These are phyloP conservation scores for Austrofundulus limnaeus DNA, from an alignment of 2,113 vertebrate genomes.

Conservation along the genomic window DNA sequence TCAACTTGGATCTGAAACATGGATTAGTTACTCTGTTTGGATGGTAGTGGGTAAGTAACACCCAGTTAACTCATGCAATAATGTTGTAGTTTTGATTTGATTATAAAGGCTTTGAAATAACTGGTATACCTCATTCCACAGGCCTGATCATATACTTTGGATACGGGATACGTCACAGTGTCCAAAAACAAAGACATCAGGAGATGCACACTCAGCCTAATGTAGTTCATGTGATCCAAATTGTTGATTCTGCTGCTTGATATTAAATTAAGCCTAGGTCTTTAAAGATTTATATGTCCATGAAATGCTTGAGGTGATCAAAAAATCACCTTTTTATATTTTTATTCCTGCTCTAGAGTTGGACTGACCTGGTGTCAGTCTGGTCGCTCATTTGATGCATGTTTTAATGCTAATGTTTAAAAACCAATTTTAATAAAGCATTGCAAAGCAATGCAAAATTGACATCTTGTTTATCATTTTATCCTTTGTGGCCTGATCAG, in stretches of 20 bases:
- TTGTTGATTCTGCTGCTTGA: conserved; percentile 18
- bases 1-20: conserved; percentile 37
- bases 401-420: conserved; percentile 2
- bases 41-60: conserved; percentile 38
- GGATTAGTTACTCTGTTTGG: conserved; percentile 48
- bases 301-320: conserved; percentile 5
- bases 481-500: conserved; percentile 1
- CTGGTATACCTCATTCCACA: conserved; percentile 2
- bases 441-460: not conserved
- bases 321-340: conserved; percentile 24
- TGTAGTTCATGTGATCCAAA: not conserved
- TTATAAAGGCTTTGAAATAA: not conserved
- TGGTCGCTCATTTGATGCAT: not conserved
- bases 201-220: not conserved
- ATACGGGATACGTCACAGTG: conserved; percentile 42
- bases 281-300: not conserved
- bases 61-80: no score
- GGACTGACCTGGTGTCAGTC: not conserved
- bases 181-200: conserved; percentile 13
- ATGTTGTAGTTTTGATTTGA: no score
- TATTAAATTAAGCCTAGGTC: not conserved
- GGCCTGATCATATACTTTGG: conserved; percentile 46
- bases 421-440: not conserved
- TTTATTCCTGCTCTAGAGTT: not conserved
- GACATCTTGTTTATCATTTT: not conserved